phyloP scores from a whole-genome alignment of 2,797 vertebrate genomes.

The Spea hammondii region DNA sequence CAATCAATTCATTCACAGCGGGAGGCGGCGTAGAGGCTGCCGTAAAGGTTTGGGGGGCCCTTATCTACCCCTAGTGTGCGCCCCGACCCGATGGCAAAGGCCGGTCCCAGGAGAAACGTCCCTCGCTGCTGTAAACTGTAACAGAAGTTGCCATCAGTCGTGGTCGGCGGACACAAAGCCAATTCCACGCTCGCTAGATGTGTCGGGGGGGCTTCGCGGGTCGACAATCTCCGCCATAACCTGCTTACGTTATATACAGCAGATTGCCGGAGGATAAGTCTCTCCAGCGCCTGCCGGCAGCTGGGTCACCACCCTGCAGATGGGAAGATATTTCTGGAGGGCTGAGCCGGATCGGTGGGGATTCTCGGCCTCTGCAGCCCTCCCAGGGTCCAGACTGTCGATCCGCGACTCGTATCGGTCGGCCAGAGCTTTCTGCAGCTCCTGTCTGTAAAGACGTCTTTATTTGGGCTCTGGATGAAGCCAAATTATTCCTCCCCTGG shows the following conservation, averaged over 20 bases:
- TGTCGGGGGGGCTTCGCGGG: background rate
- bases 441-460: background rate
- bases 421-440: background rate
- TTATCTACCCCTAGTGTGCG: no score
- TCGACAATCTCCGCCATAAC: constrained; percentile 10
- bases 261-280: constrained; percentile 24
- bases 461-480: no score
- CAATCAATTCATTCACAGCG: no score
- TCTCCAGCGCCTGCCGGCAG: constrained; percentile 10
- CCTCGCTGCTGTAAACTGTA: no score
- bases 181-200: background rate
- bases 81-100: no score
- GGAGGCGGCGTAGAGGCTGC: no score
- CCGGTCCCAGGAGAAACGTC: no score
- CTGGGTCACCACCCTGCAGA: background rate
- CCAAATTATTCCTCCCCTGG: background rate
- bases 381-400: background rate
- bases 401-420: background rate
- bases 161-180: background rate
- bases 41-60: no score
- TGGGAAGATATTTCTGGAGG: background rate
- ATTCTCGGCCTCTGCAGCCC: background rate
- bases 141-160: background rate
- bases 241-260: constrained; percentile 11
- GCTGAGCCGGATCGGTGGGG: background rate